These are phyloP conservation scores for Decapterus maruadsi DNA, from an alignment of 2,797 vertebrate genomes.

Conservation along the genomic window DNA sequence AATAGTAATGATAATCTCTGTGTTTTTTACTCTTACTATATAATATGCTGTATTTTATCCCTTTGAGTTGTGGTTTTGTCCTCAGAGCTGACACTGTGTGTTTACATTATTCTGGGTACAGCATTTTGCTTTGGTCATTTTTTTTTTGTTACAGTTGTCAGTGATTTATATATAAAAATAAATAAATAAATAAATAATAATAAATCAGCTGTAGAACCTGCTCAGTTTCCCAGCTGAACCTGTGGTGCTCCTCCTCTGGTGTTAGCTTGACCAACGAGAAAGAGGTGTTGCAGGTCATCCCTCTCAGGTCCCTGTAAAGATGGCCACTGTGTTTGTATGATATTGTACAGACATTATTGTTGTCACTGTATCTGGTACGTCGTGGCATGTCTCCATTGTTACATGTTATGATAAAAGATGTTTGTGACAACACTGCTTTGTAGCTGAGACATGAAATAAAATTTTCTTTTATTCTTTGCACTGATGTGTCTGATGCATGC, in stretches of 20 bases:
- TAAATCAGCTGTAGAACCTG: slow-evolving; percentile 47
- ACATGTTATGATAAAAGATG: slow-evolving; percentile 52
- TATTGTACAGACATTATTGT: slow-evolving; percentile 45
- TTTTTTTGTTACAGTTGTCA: slow-evolving; percentile 12
- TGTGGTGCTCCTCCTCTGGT: slow-evolving; percentile 65
- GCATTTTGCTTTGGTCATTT: slow-evolving; percentile 29
- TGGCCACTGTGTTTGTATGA: slow-evolving; percentile 49
- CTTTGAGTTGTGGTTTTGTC: slow-evolving; percentile 38
- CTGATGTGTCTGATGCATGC: slow-evolving; percentile 16
- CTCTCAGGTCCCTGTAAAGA: slow-evolving; percentile 77
- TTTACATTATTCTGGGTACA: slow-evolving; percentile 56
- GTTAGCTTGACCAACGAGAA: slow-evolving; percentile 64
- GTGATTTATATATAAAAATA: too few relatives aligned
- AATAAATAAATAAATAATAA: slow-evolving; percentile 15
- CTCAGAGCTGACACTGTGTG: slow-evolving; percentile 65
- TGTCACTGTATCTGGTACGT: slow-evolving; percentile 22
- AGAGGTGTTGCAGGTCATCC: slow-evolving; percentile 87
- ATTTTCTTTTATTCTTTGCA: slow-evolving; percentile 17
- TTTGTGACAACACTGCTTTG: slow-evolving; percentile 44
- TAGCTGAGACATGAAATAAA: slow-evolving; percentile 53
- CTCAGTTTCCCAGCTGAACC: slow-evolving; percentile 48
- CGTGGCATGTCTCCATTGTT: slow-evolving; percentile 42
- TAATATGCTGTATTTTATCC: slow-evolving; percentile 18
- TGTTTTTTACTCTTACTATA: slow-evolving; percentile 35
- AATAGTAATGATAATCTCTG: slow-evolving; percentile 32